phyloP scores from a whole-genome alignment of 53 echinoderm and acorn worm species.

The Holothuria scabra region DNA sequence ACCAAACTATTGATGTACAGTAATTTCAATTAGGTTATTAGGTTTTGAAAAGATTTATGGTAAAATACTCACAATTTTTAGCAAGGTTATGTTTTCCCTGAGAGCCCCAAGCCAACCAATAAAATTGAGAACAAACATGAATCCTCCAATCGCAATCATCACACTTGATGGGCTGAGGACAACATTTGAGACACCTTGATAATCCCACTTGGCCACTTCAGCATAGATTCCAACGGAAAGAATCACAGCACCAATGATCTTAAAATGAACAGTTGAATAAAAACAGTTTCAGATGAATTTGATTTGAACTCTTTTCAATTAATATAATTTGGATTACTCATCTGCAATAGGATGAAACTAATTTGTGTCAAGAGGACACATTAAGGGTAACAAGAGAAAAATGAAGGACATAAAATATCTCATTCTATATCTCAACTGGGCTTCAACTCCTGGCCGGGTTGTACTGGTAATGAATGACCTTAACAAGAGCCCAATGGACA shows the following conservation, averaged over 20 bases:
- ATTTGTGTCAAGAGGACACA: too few relatives aligned
- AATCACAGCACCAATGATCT: slow-evolving; percentile 78
- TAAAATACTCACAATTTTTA: slow-evolving; percentile 87
- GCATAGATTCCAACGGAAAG: slow-evolving; percentile 92
- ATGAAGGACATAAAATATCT: too few relatives aligned
- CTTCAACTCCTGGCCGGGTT: too few relatives aligned
- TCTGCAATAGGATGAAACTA: too few relatives aligned
- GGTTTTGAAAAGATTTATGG: background rate
- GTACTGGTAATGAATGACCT: too few relatives aligned
- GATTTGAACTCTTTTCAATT: too few relatives aligned
- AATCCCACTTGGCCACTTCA: slow-evolving; percentile 85
- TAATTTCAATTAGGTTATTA: background rate
- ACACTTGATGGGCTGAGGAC: slow-evolving; percentile 81
- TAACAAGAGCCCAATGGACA: too few relatives aligned
- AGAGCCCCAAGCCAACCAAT: slow-evolving; percentile 92
- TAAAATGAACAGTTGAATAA: background rate
- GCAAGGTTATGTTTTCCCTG: slow-evolving; percentile 85
- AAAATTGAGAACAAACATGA: slow-evolving; percentile 90
- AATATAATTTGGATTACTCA: too few relatives aligned
- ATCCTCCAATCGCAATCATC: slow-evolving; percentile 83
- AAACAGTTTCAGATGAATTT: too few relatives aligned
- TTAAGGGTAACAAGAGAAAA: too few relatives aligned
- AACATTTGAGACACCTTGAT: slow-evolving; percentile 81
- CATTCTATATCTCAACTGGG: too few relatives aligned
- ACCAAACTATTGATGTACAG: background rate